Conservation (phyloP, 2,797 vertebrate genomes). For the Hydrolagus colliei region DNA sequence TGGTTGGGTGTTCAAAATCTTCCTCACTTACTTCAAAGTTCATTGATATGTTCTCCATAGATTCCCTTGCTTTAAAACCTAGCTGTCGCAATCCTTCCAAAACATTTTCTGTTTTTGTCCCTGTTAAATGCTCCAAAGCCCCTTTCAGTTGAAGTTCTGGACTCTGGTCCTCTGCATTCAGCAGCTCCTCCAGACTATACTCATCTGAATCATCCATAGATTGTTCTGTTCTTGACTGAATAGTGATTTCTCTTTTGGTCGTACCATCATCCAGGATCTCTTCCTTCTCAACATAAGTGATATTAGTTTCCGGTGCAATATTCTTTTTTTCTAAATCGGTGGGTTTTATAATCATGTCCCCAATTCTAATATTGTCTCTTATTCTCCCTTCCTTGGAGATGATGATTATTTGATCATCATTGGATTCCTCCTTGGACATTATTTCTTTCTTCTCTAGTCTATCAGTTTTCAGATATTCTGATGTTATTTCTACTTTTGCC, state of each 20-base stretch:
- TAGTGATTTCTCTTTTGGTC: constrained; percentile 71
- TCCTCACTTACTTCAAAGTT: constrained; percentile 85
- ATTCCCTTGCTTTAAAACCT: constrained; percentile 58
- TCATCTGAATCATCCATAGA: constrained; percentile 65
- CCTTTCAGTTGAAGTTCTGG: constrained; percentile 37
- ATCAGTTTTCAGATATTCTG: background rate
- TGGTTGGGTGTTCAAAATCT: constrained; percentile 55
- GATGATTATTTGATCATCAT: background rate
- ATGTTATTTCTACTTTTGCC: background rate
- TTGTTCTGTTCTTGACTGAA: constrained; percentile 77
- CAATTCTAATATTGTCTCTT: constrained; percentile 61
- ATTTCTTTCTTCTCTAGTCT: constrained; percentile 28
- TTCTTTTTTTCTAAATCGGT: constrained; percentile 54
- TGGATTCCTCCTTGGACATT: background rate
- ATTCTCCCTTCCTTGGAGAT: constrained; percentile 41
- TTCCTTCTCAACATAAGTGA: constrained; percentile 70
- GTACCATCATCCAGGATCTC: constrained; percentile 65
- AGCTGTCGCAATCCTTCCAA: constrained; percentile 70
- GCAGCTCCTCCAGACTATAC: constrained; percentile 55
- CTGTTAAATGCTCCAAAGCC: constrained; percentile 62
- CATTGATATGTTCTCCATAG: constrained; percentile 61
- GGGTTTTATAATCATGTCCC: constrained; percentile 77
- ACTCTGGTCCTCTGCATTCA: constrained; percentile 62
- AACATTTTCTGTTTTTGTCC: constrained; percentile 62
- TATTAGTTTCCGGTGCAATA: constrained; percentile 61